Evolutionary conservation across 2,113 vertebrate species (phyloP).

Genomic region (Athene noctua): DNA sequence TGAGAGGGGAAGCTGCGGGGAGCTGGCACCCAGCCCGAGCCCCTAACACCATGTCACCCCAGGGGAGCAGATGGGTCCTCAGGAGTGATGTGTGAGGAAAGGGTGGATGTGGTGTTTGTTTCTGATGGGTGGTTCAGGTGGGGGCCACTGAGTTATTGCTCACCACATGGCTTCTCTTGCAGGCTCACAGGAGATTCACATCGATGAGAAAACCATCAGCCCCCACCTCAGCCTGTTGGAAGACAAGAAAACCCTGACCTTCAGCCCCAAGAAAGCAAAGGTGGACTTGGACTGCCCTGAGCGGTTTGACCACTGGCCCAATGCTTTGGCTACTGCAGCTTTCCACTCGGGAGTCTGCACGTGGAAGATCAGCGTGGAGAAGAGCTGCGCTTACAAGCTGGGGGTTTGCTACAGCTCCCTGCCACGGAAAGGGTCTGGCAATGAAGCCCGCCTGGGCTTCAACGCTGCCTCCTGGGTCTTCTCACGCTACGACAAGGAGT

Average conservation of each 20-base stretch:
- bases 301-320: slow-evolving; percentile 92
- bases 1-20: neutral
- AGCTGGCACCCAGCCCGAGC: neutral
- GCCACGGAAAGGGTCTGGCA: slow-evolving; percentile 83
- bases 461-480: slow-evolving; percentile 90
- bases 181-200: slow-evolving; percentile 73
- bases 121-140: neutral
- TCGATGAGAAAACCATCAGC: slow-evolving; percentile 83
- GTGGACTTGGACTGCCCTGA: slow-evolving; percentile 71
- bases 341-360: slow-evolving; percentile 81
- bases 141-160: fast-evolving
- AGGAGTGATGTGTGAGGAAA: fast-evolving
- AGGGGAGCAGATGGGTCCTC: neutral
- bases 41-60: fast-evolving
- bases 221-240: slow-evolving; percentile 83
- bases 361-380: slow-evolving; percentile 84
- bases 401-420: slow-evolving; percentile 86
- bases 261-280: slow-evolving; percentile 79
- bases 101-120: neutral
- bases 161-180: neutral
- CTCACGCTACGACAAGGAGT: slow-evolving; percentile 84
- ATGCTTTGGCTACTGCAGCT: slow-evolving; percentile 78
- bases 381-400: slow-evolving; percentile 89
- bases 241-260: slow-evolving; percentile 82
- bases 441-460: slow-evolving; percentile 83